Base-by-base conservation (phyloP, 2,888 invertebrate species). In the Rhabditoides inermis region DNA sequence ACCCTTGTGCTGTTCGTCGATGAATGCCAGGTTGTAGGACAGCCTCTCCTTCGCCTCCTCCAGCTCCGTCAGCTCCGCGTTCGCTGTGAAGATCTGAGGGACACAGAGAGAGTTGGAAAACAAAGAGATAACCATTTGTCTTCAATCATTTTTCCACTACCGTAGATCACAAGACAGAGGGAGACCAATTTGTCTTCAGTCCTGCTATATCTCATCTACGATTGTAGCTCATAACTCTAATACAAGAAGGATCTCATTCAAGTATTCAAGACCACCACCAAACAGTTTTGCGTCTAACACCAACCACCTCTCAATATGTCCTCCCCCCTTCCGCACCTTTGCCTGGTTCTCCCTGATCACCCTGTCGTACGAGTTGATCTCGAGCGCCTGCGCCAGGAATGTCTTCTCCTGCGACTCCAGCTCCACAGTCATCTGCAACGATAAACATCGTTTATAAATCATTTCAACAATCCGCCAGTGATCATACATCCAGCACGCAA, bases 1-100 rank as follows among this genome's bases (percentile, higher is more conserved):
- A 55, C 58, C 58, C 36, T 53, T 54, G 30, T 65, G 66, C 35
- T 65, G 65, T 27, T 64, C 58, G 36, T 55, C 61, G 28, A 65
- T 51, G 39, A 65, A 60, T 28, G 56, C 60, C 23, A 65, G 41
- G 36, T 66, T 63, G 51, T 65, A 57, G 18, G 35, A 20, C 22
- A 63, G 54, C 10, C 53, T 47, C 27, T 65, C 61, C 7, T 56
- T 53, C n/a, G 65, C 45, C 18, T 55, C 53, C 40, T 66, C 65
- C 32, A 65, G 46, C 20, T 49, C 40, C 1, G 45, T 41, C n/a
- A 65, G 30, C 26, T 66, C 62, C n/a, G 55, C 46, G 23, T 58
- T 55, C 26, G 53, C 51, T 23, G 48, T 40, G 28, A 58, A 20
- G 18, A 60, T 32, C 63, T 62, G 30, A 26, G n/a, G n/a, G n/a